Percentiles rank a stretch among this genome's conserved stretches.
Evolutionary conservation across 2,113 vertebrate species (phyloP).

Genomic region (Taxidea taxus): DNA sequence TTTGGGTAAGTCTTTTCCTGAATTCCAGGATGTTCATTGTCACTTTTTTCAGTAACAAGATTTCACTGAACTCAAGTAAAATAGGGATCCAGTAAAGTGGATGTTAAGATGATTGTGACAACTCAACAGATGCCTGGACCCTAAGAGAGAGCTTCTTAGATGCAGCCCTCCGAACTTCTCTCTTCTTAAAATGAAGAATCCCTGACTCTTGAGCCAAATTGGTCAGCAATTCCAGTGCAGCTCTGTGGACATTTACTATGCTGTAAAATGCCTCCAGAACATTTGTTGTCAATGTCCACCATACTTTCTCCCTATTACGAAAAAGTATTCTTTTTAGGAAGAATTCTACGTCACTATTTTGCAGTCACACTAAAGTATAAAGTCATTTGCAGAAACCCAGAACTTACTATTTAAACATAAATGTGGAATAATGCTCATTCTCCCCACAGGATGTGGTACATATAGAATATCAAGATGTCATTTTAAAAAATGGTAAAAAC

Average conservation of each 20-base stretch:
- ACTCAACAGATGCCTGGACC: background rate
- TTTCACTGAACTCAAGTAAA: constrained; percentile 19
- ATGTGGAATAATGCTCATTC: background rate
- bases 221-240: background rate
- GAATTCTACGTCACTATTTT: constrained; percentile 39
- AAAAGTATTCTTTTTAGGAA: constrained; percentile 13
- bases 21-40: constrained; percentile 1
- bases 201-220: background rate
- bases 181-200: constrained; percentile 28
- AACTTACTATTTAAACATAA: constrained; percentile 18
- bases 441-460: background rate
- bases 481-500: constrained; percentile 26
- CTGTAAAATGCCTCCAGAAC: constrained; percentile 9
- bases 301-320: background rate
- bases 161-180: background rate
- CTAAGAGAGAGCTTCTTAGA: constrained; percentile 8
- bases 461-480: background rate
- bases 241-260: constrained; percentile 8
- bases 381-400: constrained; percentile 21
- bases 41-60: background rate
- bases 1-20: constrained; percentile 24
- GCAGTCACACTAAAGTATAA: constrained; percentile 32
- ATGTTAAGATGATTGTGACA: background rate
- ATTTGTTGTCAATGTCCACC: constrained; percentile 50
- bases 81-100: constrained; percentile 3